Evolutionary conservation across 2,797 vertebrate species (phyloP).

Genomic region (Sebastes diaconus): DNA sequence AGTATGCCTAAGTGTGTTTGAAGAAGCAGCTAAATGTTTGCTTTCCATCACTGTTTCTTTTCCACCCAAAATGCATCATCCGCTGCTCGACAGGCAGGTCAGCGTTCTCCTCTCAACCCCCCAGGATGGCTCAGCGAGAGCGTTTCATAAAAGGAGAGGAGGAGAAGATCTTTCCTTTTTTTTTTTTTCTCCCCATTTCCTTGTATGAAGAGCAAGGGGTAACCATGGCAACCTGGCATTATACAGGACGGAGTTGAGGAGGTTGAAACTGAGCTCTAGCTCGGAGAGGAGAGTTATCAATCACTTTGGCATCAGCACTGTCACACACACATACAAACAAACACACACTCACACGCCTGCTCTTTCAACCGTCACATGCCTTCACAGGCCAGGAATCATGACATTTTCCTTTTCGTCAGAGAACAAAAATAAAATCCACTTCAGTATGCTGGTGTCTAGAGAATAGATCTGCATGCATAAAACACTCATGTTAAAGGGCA

Average conservation of each 20-base stretch:
- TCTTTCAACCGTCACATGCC: constrained; percentile 28
- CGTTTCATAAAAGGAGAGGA: constrained; percentile 31
- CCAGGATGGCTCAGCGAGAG: constrained; percentile 19
- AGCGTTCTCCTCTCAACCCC: constrained; percentile 24
- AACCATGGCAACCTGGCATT: constrained; percentile 72
- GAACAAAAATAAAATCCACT: background rate
- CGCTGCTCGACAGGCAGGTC: constrained; percentile 24
- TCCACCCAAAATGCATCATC: background rate
- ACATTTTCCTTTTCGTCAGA: constrained; percentile 32
- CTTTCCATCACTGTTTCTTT: background rate
- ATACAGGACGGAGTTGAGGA: constrained; percentile 59
- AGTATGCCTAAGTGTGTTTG: background rate
- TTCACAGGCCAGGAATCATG: constrained; percentile 12
- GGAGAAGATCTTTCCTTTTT: constrained; percentile 11
- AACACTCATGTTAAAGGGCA: background rate
- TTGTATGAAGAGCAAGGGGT: constrained; percentile 61
- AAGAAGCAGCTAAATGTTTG: constrained; percentile 15
- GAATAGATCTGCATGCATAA: background rate
- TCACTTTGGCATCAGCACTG: constrained; percentile 55
- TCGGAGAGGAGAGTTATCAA: constrained; percentile 58
- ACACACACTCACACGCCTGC: background rate
- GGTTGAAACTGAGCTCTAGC: constrained; percentile 55
- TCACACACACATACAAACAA: background rate
- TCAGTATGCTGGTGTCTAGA: background rate
- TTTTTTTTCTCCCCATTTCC: constrained; percentile 14